Evolutionary conservation across 2,797 vertebrate genomes (phyloP).

Genomic region (Calcarius lapponicus): DNA sequence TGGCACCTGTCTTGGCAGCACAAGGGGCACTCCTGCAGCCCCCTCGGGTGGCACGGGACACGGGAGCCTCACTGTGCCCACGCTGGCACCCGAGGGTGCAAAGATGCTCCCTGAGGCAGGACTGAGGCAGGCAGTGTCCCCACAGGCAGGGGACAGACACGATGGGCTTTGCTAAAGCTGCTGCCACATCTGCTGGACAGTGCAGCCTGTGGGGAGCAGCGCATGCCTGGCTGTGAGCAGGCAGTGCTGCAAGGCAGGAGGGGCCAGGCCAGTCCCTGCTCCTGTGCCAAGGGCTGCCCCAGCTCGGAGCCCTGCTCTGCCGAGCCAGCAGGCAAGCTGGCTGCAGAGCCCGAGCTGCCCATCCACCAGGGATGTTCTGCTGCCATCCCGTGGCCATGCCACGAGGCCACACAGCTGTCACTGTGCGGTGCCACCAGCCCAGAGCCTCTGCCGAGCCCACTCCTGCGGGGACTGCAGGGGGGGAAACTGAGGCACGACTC

Average conservation of each 20-base stretch:
- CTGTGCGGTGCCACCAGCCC: not conserved
- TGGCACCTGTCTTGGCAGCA: rapidly evolving
- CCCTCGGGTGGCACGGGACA: rapidly evolving
- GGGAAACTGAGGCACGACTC: not conserved
- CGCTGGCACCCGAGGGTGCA: rapidly evolving
- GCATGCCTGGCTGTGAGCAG: not conserved
- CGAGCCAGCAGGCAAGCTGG: rapidly evolving
- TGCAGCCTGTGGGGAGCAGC: not conserved
- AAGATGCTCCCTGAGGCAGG: not conserved
- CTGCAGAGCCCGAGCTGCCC: rapidly evolving
- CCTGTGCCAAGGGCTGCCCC: rapidly evolving
- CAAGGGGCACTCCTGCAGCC: rapidly evolving
- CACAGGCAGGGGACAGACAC: rapidly evolving
- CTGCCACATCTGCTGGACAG: not conserved
- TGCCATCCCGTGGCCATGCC: slow-evolving; percentile 22
- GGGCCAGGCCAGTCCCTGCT: not conserved
- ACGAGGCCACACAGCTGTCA: not conserved
- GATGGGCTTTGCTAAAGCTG: not conserved
- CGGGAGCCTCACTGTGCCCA: rapidly evolving
- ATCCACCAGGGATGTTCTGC: not conserved
- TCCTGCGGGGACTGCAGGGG: rapidly evolving
- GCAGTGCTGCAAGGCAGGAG: not conserved
- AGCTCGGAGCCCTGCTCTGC: not conserved
- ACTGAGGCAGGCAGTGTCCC: not conserved
- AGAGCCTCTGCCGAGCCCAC: not conserved